Conservation (phyloP, 2,797 vertebrate species). For the Trachurus trachurus region DNA sequence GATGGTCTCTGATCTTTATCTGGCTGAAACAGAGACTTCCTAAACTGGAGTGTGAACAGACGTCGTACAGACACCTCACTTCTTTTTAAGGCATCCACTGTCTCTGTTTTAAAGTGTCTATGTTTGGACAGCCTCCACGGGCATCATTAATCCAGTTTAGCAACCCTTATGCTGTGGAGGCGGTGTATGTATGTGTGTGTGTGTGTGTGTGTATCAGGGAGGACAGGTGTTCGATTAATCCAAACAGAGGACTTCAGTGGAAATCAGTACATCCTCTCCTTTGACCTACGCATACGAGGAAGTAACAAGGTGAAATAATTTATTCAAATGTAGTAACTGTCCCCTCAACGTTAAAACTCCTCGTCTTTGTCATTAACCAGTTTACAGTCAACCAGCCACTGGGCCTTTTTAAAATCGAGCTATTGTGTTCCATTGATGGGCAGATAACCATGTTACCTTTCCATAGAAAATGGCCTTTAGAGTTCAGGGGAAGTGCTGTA, state of each 20-base stretch:
- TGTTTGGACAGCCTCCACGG: constrained; percentile 63
- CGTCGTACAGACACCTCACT: constrained; percentile 51
- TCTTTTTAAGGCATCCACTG: constrained; percentile 67
- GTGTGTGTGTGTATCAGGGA: constrained; percentile 21
- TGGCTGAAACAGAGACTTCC: constrained; percentile 59
- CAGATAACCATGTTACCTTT: constrained; percentile 65
- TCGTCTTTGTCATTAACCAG: constrained; percentile 46
- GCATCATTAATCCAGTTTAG: constrained; percentile 61
- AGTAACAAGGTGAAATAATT: constrained; percentile 20
- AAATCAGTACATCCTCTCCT: constrained; percentile 1
- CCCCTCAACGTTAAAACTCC: constrained; percentile 37
- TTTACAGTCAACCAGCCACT: constrained; percentile 48
- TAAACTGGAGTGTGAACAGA: constrained; percentile 65
- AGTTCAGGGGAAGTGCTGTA: constrained; percentile 74
- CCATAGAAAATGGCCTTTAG: constrained; percentile 63
- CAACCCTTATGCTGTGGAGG: constrained; percentile 20
- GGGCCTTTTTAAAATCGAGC: constrained; percentile 38
- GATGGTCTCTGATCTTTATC: constrained; percentile 69
- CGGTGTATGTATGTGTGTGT: constrained; percentile 13
- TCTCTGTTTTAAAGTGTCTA: constrained; percentile 45
- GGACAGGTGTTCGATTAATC: constrained; percentile 53
- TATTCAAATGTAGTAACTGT: constrained; percentile 29
- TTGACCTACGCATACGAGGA: constrained; percentile 6
- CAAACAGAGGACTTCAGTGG: constrained; percentile 18
- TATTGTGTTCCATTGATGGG: constrained; percentile 62